A percentile compares a stretch with the other conserved stretches of the same genome.
Conservation (phyloP, 2,888 invertebrate species). For the Thymelicus acteon region DNA sequence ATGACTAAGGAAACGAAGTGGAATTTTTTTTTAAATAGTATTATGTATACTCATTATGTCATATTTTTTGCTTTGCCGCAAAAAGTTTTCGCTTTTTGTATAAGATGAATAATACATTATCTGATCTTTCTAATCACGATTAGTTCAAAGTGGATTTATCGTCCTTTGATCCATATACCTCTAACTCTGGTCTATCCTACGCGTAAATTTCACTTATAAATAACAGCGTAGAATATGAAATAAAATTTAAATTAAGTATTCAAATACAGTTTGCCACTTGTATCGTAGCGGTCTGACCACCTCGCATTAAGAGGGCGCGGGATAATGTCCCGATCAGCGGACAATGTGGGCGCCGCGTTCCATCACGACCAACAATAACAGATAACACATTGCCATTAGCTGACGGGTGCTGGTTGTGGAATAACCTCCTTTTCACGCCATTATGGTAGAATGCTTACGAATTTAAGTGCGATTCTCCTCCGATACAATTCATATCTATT, state of each 20-base stretch:
- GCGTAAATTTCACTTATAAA: neutral
- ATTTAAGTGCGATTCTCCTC: neutral
- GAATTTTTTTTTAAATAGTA: neutral
- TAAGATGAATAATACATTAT: no score
- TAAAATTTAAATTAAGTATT: neutral
- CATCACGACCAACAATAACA: conserved; percentile 77
- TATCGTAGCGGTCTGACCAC: neutral
- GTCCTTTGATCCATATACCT: no score
- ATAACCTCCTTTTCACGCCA: neutral
- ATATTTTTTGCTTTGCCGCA: neutral
- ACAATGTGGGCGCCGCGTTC: conserved; percentile 71
- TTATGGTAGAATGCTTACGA: neutral
- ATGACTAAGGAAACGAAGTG: conserved; percentile 14
- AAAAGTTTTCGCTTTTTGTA: neutral
- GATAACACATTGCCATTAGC: conserved; percentile 57
- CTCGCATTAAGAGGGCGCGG: conserved; percentile 45
- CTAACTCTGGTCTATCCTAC: no score
- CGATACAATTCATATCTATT: no score
- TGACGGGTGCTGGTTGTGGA: neutral
- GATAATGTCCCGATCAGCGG: conserved; percentile 71
- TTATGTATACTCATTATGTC: neutral
- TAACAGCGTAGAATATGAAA: neutral
- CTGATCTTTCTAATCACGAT: no score
- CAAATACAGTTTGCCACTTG: neutral
- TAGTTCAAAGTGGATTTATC: no score